Evolutionary conservation across 2,113 vertebrate genomes (phyloP).

Genomic region (Antechinus flavipes): DNA sequence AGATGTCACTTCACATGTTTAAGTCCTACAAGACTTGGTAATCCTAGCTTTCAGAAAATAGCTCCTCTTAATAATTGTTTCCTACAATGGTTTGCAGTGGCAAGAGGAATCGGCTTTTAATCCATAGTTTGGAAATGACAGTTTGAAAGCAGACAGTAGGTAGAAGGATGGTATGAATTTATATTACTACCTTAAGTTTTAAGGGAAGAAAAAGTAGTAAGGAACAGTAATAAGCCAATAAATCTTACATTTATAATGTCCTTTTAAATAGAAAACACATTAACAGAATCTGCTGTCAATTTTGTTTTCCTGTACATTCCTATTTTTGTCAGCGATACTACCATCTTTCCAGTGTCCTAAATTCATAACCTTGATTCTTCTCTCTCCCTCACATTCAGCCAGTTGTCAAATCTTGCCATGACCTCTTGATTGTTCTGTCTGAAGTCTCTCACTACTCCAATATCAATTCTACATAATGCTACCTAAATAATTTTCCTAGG

Average conservation of each 20-base stretch:
- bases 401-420: neutral
- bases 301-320: neutral
- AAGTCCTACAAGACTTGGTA: neutral
- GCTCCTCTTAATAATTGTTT: neutral
- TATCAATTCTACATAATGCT: neutral
- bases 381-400: neutral
- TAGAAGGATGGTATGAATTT: neutral
- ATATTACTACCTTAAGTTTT: neutral
- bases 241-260: neutral
- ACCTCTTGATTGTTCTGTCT: neutral
- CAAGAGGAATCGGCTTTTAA: neutral
- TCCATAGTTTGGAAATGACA: neutral
- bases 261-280: neutral
- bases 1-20: neutral
- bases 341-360: neutral
- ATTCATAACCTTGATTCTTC: neutral
- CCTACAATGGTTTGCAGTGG: neutral
- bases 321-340: neutral
- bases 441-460: neutral
- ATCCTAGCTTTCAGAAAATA: neutral
- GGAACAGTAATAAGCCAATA: neutral
- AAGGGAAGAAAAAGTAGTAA: neutral
- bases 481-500: neutral
- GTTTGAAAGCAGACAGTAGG: neutral
- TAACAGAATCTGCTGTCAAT: neutral